A percentile compares a stretch with the other conserved stretches of the same genome.
phyloP scores from a whole-genome alignment of 2,888 invertebrate species.

The Sesia bembeciformis region DNA sequence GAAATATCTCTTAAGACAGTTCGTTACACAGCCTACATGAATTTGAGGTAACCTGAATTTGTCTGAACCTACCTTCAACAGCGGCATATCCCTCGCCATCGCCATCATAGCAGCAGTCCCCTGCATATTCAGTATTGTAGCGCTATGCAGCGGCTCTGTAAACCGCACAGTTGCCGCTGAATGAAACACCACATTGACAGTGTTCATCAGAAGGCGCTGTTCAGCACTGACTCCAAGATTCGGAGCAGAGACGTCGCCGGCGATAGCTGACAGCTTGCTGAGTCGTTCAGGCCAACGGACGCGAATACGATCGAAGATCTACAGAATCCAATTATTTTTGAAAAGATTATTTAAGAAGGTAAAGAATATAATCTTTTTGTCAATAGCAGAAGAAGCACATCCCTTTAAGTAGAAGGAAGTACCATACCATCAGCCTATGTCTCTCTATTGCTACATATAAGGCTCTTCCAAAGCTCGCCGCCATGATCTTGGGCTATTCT shows the following conservation, averaged over 20 bases:
- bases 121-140: slow-evolving; percentile 90
- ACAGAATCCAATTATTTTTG: not conserved
- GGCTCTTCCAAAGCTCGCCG: no score
- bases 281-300: slow-evolving; percentile 77
- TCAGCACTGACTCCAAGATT: slow-evolving; percentile 80
- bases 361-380: no score
- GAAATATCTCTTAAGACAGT: no score
- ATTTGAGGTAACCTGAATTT: no score
- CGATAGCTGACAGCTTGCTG: slow-evolving; percentile 79
- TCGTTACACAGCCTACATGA: no score
- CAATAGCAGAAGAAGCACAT: no score
- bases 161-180: slow-evolving; percentile 97
- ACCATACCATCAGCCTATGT: no score
- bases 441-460: no score
- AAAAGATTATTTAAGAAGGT: no score
- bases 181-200: slow-evolving; percentile 92
- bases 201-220: slow-evolving; percentile 77
- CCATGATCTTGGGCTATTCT: no score
- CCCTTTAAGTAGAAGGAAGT: no score
- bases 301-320: slow-evolving; percentile 83
- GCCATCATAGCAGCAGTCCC: slow-evolving; percentile 90
- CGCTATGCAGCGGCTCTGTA: slow-evolving; percentile 90
- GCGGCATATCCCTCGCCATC: slow-evolving; percentile 86
- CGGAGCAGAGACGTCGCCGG: slow-evolving; percentile 84
- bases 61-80: slow-evolving; percentile 73